Conservation (phyloP, 2,888 invertebrate species). For the Camptogramma bilineatum region DNA sequence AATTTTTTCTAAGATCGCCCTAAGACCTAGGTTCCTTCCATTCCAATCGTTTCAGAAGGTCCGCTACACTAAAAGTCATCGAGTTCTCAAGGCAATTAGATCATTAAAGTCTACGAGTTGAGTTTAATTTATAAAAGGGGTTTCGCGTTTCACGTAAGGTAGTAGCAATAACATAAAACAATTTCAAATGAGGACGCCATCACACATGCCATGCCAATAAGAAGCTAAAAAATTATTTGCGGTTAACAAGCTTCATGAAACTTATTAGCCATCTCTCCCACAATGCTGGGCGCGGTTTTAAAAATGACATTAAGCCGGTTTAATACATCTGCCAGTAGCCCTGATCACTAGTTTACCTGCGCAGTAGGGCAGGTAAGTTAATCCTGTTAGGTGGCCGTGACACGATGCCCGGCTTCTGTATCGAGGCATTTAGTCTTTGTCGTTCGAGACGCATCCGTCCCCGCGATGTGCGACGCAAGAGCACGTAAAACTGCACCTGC, state of each 20-base stretch:
- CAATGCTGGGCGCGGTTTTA: constrained; percentile 55
- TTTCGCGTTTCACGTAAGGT: background rate
- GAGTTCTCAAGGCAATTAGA: too few relatives aligned
- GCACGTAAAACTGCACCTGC: constrained; percentile 77
- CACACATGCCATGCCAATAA: constrained; percentile 37
- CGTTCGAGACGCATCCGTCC: constrained; percentile 68
- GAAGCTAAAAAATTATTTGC: constrained; percentile 39
- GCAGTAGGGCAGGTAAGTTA: constrained; percentile 80
- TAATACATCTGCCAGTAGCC: constrained; percentile 70
- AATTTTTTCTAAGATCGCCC: too few relatives aligned
- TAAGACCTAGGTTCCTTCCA: too few relatives aligned
- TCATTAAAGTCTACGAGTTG: background rate
- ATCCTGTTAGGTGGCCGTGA: constrained; percentile 85
- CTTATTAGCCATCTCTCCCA: constrained; percentile 25
- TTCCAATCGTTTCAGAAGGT: too few relatives aligned
- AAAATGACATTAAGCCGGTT: constrained; percentile 67
- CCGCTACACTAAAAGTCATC: too few relatives aligned
- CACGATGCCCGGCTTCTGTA: constrained; percentile 81
- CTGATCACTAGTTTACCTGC: constrained; percentile 70
- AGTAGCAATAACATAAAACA: constrained; percentile 3
- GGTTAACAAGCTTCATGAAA: constrained; percentile 47
- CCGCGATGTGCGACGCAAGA: constrained; percentile 77
- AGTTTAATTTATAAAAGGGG: too few relatives aligned
- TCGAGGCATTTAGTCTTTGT: constrained; percentile 68
- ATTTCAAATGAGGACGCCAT: constrained; percentile 19